Percentiles rank a stretch among this genome's conserved stretches.
Evolutionary conservation across 2,113 vertebrate genomes (phyloP).

Genomic region (Callipepla californica): DNA sequence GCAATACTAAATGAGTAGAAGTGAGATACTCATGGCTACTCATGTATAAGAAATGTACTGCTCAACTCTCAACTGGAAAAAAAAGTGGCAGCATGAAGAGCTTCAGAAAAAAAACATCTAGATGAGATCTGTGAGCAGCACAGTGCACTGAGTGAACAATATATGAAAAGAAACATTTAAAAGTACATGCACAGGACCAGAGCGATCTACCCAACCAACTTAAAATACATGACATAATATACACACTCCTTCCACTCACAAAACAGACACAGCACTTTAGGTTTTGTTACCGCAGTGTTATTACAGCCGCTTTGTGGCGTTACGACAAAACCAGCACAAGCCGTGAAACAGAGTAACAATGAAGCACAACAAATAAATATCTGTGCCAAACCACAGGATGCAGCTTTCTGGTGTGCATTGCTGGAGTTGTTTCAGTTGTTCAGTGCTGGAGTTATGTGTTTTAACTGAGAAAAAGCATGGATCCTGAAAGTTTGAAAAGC

Average conservation of each 20-base stretch:
- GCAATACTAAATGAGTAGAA: neutral
- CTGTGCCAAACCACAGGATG: neutral
- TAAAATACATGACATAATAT: neutral
- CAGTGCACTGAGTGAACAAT: neutral
- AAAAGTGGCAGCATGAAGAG: neutral
- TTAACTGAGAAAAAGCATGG: neutral
- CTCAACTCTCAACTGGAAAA: neutral
- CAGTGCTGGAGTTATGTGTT: neutral
- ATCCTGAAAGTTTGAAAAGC: neutral
- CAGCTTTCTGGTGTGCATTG: neutral
- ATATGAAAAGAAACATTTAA: neutral
- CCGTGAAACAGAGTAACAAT: neutral
- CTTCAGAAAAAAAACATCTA: neutral
- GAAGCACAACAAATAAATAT: neutral
- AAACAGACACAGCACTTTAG: neutral
- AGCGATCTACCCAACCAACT: neutral
- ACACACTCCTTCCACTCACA: neutral
- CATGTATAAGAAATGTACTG: neutral
- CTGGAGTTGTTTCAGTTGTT: neutral
- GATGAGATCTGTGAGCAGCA: neutral
- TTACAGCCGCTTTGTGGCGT: neutral
- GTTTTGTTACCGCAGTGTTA: neutral
- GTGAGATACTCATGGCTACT: neutral
- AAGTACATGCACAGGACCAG: neutral
- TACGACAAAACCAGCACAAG: neutral